These are phyloP conservation scores for Trinectes maculatus DNA, from an alignment of 2,113 vertebrate species.

Conservation along the genomic window DNA sequence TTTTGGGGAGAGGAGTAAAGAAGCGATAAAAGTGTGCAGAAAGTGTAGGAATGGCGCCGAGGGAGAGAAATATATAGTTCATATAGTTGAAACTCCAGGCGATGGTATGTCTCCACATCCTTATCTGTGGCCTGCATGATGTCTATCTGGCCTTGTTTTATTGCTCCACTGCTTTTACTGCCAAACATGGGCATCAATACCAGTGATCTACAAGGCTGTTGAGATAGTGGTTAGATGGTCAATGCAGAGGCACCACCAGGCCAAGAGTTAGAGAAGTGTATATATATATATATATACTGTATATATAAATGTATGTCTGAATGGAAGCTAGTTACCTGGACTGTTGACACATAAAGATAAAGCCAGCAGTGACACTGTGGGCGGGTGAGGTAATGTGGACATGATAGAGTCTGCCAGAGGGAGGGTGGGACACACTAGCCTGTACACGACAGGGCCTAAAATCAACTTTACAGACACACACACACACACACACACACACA, in stretches of 20 bases:
- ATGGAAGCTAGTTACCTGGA: no score
- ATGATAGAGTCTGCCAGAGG: conserved; percentile 41
- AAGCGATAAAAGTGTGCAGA: conserved; percentile 2
- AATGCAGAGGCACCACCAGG: not conserved
- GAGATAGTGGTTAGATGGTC: conserved; percentile 17
- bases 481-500: conserved; percentile 22
- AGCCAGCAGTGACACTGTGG: conserved; percentile 62
- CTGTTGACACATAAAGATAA: no score
- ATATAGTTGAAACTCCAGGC: conserved; percentile 20
- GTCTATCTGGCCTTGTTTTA: conserved; percentile 15
- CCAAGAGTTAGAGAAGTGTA: conserved; percentile 3
- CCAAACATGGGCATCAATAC: conserved; percentile 10
- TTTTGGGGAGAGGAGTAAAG: not conserved
- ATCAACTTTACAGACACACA: conserved; percentile 21
- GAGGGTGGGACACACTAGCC: conserved; percentile 27
- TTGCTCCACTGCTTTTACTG: conserved; percentile 12
- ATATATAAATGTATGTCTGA: conserved; percentile 46
- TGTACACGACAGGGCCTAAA: conserved; percentile 32
- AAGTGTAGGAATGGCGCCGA: not conserved
- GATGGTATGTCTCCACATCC: not conserved
- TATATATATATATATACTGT: no score
- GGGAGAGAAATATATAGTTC: conserved; percentile 5
- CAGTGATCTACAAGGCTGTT: not conserved
- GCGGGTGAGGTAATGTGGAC: conserved; percentile 77
- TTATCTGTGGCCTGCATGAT: conserved; percentile 18